Conservation (phyloP, 2,797 vertebrate genomes). For the Danio aesculapii region DNA sequence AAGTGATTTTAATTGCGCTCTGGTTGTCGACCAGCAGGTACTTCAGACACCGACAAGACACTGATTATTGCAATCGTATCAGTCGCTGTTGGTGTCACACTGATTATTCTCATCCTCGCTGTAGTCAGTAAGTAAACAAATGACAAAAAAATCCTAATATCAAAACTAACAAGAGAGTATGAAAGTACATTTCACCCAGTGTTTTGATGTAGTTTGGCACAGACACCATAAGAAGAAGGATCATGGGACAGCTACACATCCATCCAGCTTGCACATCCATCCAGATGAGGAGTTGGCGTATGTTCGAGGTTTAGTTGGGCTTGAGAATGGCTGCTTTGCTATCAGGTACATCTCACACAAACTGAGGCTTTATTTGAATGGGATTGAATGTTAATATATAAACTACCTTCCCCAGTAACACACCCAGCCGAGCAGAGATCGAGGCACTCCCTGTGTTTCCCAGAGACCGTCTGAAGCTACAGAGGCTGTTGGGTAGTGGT, state of each 20-base stretch:
- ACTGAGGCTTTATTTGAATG: neutral
- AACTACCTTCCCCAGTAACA: constrained; percentile 63
- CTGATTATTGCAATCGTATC: constrained; percentile 21
- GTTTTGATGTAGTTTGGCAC: constrained; percentile 67
- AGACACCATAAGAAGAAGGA: constrained; percentile 57
- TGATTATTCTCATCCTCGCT: constrained; percentile 19
- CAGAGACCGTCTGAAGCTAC: constrained; percentile 75
- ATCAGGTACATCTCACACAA: constrained; percentile 61
- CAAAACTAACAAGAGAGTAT: neutral
- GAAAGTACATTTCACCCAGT: neutral
- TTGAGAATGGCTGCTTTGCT: constrained; percentile 74
- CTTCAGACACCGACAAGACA: constrained; percentile 7
- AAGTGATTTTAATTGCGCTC: neutral
- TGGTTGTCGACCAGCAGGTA: constrained; percentile 36
- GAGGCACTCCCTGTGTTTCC: constrained; percentile 77
- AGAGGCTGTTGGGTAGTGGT: constrained; percentile 78
- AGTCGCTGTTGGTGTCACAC: constrained; percentile 15
- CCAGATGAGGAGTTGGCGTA: constrained; percentile 72
- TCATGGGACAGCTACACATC: constrained; percentile 51
- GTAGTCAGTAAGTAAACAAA: constrained; percentile 40
- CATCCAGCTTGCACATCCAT: constrained; percentile 42
- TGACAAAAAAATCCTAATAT: neutral
- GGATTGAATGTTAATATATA: neutral
- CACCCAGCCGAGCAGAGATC: constrained; percentile 75
- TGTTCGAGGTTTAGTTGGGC: constrained; percentile 67